These are phyloP conservation scores for Sterrhoptilus dennistouni DNA, from an alignment of 2,113 vertebrate genomes.

Conservation along the genomic window DNA sequence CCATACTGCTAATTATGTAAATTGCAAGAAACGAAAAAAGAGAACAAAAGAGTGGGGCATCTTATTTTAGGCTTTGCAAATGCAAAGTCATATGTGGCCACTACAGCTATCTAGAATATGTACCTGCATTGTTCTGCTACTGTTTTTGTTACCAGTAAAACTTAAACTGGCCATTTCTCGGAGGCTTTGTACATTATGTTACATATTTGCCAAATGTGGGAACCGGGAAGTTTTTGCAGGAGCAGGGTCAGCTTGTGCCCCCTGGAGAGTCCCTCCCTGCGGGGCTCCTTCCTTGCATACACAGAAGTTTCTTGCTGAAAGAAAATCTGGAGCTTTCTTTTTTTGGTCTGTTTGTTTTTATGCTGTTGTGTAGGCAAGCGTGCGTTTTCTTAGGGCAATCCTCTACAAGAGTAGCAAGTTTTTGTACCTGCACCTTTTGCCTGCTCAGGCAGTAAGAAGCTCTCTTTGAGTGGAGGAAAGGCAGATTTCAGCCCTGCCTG, in stretches of 20 bases:
- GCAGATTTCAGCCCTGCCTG: background rate
- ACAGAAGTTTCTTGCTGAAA: background rate
- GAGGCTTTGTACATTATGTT: background rate
- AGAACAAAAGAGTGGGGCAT: background rate
- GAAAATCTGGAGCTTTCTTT: background rate
- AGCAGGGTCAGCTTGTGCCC: background rate
- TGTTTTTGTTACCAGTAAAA: background rate
- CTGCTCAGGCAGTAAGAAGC: background rate
- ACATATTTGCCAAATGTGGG: background rate
- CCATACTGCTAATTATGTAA: constrained; percentile 7
- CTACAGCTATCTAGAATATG: background rate
- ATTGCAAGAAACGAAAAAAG: background rate
- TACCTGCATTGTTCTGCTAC: background rate
- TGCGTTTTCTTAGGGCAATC: background rate
- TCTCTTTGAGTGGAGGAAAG: constrained; percentile 1
- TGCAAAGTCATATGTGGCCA: background rate
- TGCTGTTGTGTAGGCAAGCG: background rate
- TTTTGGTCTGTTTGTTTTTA: background rate
- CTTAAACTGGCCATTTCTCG: background rate
- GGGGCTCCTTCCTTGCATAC: background rate
- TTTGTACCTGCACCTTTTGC: background rate
- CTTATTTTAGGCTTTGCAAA: constrained; percentile 36
- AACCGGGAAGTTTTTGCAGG: background rate
- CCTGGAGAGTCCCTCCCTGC: background rate
- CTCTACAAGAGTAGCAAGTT: background rate